Percentiles rank a stretch among this genome's conserved stretches.
Conservation (phyloP, 2,797 vertebrate species). For the Anableps anableps region DNA sequence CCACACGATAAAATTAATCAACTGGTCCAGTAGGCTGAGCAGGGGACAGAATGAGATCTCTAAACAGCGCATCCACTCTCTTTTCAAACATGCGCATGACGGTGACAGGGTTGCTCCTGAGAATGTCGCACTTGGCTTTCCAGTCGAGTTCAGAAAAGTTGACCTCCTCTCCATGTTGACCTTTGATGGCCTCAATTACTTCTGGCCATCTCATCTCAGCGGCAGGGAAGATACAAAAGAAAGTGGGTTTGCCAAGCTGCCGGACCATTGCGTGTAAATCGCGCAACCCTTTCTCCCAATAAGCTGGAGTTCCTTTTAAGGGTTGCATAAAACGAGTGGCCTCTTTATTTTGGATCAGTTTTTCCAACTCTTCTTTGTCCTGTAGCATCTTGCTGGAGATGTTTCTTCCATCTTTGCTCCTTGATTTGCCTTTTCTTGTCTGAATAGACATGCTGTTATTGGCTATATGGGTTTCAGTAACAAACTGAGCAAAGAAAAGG, state of each 20-base stretch:
- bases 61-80: background rate
- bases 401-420: background rate
- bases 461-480: background rate
- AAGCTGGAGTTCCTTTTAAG: too few species aligned
- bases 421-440: background rate
- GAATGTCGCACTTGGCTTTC: slow-evolving; percentile 9
- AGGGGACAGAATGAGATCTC: slow-evolving; percentile 1
- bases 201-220: slow-evolving; percentile 13
- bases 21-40: background rate
- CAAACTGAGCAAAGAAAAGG: slow-evolving; percentile 6
- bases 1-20: slow-evolving; percentile 1
- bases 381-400: too few species aligned
- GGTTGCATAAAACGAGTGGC: too few species aligned
- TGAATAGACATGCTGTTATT: slow-evolving; percentile 2
- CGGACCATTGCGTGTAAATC: too few species aligned
- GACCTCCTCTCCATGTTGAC: background rate
- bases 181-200: background rate
- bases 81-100: background rate
- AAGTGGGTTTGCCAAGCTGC: too few species aligned
- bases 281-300: too few species aligned
- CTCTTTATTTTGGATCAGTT: too few species aligned
- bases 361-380: too few species aligned
- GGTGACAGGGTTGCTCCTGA: background rate
- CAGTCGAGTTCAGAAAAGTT: background rate
- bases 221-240: background rate